Conservation (phyloP, 2,113 vertebrate species). For the Cyanistes caeruleus region DNA sequence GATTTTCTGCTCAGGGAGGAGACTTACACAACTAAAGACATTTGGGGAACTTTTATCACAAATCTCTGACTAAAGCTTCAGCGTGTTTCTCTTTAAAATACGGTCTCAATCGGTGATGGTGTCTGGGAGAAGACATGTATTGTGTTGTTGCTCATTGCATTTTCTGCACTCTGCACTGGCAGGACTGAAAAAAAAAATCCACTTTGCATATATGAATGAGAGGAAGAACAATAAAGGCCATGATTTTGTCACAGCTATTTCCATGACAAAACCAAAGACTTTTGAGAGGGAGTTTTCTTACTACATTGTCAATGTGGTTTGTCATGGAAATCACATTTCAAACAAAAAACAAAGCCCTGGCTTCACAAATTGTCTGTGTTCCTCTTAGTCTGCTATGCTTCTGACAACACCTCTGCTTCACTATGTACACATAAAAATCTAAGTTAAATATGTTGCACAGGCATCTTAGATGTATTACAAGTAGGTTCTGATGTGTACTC, state of each 20-base stretch:
- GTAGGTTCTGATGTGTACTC: background rate
- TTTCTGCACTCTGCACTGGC: background rate
- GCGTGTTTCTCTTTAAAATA: background rate
- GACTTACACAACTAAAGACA: background rate
- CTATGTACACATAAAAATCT: background rate
- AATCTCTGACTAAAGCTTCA: background rate
- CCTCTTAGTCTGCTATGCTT: background rate
- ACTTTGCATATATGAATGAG: conserved; percentile 42
- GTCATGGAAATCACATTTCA: conserved; percentile 47
- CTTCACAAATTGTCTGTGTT: background rate
- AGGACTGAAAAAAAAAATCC: background rate
- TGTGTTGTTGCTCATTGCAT: background rate
- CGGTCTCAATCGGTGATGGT: background rate
- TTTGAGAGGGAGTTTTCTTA: conserved; percentile 1
- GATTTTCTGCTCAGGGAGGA: background rate
- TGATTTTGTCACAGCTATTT: conserved; percentile 57
- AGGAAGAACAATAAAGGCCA: conserved; percentile 44
- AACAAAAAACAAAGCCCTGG: background rate
- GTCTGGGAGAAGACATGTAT: background rate
- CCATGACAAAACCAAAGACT: conserved; percentile 50
- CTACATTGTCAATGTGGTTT: conserved; percentile 7
- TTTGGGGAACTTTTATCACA: background rate
- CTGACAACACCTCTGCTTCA: background rate
- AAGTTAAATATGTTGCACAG: background rate
- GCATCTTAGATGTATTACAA: background rate